These are phyloP conservation scores for Eumerus sabulonum DNA, from an alignment of 2,888 invertebrate species.

Conservation along the genomic window DNA sequence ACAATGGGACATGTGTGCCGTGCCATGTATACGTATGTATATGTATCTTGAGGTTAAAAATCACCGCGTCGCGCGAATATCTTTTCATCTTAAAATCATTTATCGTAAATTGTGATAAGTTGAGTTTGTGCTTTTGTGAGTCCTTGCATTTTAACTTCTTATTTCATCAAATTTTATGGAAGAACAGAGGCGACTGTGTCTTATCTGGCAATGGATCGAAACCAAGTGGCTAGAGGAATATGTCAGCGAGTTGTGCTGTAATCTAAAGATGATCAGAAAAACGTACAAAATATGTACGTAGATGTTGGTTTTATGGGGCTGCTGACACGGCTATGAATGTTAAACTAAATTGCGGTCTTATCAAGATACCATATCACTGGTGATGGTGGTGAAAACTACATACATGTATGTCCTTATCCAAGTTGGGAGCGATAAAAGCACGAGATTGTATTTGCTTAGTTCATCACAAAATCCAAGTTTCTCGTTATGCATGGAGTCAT, in stretches of 20 bases:
- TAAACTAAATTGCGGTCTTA: conserved; percentile 1
- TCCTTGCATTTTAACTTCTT: conserved; percentile 8
- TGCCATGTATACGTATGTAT: conserved; percentile 5
- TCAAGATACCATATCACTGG: too few relatives aligned
- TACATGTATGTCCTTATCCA: too few relatives aligned
- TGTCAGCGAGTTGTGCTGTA: conserved; percentile 15
- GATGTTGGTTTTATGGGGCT: background rate
- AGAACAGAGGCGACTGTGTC: conserved; percentile 48
- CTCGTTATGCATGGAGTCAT: too few relatives aligned
- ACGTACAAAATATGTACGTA: background rate
- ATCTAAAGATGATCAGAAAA: background rate
- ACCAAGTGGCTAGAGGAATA: conserved; percentile 32
- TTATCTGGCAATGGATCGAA: conserved; percentile 51
- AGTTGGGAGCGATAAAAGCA: too few relatives aligned
- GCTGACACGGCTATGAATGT: background rate
- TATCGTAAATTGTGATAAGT: conserved; percentile 53
- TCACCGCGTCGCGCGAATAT: conserved; percentile 45
- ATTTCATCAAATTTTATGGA: conserved; percentile 49
- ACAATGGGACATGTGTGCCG: conserved; percentile 31
- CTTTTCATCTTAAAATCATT: conserved; percentile 55
- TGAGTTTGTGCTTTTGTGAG: background rate
- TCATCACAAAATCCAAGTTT: too few relatives aligned
- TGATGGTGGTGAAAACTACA: too few relatives aligned
- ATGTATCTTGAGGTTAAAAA: conserved; percentile 30
- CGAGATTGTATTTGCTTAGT: too few relatives aligned